Evolutionary conservation across 37 sponge, comb jelly and placozoan species (phyloP), one percentile per base, ranked within the genome.

Genomic region (Dysidea cf. avara): DNA sequence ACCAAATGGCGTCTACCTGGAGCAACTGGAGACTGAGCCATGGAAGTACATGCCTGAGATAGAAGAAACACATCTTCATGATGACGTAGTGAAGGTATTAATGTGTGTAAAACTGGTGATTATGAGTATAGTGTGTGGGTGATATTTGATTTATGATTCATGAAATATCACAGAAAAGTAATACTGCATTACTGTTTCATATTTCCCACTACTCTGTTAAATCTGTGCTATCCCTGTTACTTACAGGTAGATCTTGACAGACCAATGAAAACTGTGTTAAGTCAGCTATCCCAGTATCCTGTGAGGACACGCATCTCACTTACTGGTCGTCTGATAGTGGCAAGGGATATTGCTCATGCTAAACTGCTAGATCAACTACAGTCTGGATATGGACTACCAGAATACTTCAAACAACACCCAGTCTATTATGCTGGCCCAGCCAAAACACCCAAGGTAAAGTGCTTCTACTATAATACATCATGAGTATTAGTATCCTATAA

Each of bases 371-470:
- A 80, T 43, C 40, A 72, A 35, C 30, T 80, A 28, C 26, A 73
- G 26, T 32, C 17, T 13, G 81, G 81, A 20, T 12, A 72, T 37
- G 81, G 72, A 18, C 39, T 80, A 31, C 81, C 81, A 3, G 57
- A 80, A 3, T 80, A 80, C 49, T 21, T 80, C 28, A 71, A 72
- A 65, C 21, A 80, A n/a, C 81, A 80, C 28, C 81, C 81, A 7
- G 72, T 80, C 17, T 80, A 80, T 33, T 80, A 80, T 75, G 81
- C 81, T 64, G 81, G 81, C 4, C 81, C 81, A 12, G 81, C 81
- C 64, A 80, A 80, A 35, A 80, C 81, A 12, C 81, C 81, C 20
- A 72, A 80, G 38, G 75, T 62, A 26, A 58, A 59, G 13, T 18
- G 7, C 18, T n/a, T n/a, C n/a, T n/a, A n/a, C n/a, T n/a, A n/a